Percentiles rank a stretch among this genome's conserved stretches.
Evolutionary conservation across 2,113 vertebrate species (phyloP).

Genomic region (Sphyrna mokarran): DNA sequence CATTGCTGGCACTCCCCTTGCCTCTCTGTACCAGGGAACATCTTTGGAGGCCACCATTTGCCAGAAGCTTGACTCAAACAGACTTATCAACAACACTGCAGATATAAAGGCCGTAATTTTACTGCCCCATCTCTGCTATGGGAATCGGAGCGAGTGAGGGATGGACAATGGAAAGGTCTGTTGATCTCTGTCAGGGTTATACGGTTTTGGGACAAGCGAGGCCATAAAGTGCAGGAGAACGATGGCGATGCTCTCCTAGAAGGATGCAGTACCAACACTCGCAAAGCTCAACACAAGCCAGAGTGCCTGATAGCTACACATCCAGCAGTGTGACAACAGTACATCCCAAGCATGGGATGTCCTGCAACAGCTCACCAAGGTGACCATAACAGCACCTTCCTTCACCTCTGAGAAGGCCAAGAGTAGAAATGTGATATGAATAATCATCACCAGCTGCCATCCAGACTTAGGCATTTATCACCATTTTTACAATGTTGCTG

Average conservation of each 20-base stretch:
- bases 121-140: too few relatives aligned
- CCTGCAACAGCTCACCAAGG: neutral
- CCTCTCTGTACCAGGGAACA: neutral
- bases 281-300: neutral
- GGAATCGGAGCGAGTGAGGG: too few relatives aligned
- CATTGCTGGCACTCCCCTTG: neutral
- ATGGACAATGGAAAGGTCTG: too few relatives aligned
- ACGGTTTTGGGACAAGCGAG: too few relatives aligned
- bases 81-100: neutral
- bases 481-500: neutral
- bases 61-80: neutral
- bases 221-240: neutral
- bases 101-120: neutral
- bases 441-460: neutral
- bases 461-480: neutral
- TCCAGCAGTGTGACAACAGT: neutral
- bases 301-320: neutral
- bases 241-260: neutral
- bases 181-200: too few relatives aligned
- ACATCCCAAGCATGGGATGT: neutral
- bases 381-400: neutral
- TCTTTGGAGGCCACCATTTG: neutral
- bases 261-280: neutral
- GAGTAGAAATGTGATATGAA: neutral
- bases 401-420: neutral